Evolutionary conservation across 2,797 vertebrate genomes (phyloP).

Genomic region (Scolopax bukidnonensis): DNA sequence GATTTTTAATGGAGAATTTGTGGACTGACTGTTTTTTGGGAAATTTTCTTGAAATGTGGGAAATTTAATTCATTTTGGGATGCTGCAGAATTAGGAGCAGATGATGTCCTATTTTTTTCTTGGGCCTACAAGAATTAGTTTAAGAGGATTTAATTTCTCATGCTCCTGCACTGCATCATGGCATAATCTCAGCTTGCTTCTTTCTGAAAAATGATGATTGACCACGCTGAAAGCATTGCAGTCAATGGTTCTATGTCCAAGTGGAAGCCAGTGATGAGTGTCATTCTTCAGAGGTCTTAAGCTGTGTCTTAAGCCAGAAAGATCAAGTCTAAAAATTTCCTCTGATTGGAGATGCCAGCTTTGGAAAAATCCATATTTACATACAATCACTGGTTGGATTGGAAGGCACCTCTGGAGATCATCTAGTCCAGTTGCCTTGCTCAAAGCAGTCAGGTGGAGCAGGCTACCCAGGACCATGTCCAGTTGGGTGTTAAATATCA

Average conservation of each 20-base stretch:
- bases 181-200: not conserved
- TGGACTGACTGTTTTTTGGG: not conserved
- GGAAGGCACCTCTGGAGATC: not conserved
- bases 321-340: constrained; percentile 8
- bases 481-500: not conserved
- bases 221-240: no score
- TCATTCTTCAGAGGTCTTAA: no score
- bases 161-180: not conserved
- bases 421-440: not conserved
- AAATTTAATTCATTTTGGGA: not conserved
- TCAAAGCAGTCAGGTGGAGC: not conserved
- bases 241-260: no score
- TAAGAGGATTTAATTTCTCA: not conserved
- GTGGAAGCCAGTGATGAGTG: no score
- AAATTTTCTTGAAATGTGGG: not conserved
- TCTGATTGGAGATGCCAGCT: not conserved
- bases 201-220: not conserved
- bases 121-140: not conserved
- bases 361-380: not conserved
- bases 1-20: not conserved
- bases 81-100: not conserved
- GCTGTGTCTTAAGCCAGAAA: not conserved
- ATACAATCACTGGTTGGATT: not conserved
- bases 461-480: not conserved
- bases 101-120: not conserved